Evolutionary conservation across 2,797 vertebrate genomes (phyloP).

Genomic region (Gymnoscopelus microlampas): DNA sequence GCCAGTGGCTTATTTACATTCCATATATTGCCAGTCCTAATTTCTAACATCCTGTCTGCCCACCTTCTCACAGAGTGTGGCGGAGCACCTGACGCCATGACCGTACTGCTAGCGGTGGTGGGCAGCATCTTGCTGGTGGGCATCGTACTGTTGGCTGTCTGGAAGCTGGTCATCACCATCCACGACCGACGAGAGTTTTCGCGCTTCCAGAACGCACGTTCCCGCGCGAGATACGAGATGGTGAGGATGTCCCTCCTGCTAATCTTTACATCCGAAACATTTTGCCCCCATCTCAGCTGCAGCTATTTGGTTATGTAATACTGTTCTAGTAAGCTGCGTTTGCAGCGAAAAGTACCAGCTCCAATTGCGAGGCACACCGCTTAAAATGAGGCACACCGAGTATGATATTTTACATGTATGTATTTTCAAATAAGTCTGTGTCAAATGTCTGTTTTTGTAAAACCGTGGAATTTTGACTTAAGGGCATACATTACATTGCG

Average conservation of each 20-base stretch:
- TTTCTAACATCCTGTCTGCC: background rate
- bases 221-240: conserved; percentile 95
- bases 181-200: conserved; percentile 94
- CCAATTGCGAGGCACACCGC: background rate
- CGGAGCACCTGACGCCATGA: conserved; percentile 81
- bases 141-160: conserved; percentile 86
- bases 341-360: too few relatives aligned
- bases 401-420: background rate
- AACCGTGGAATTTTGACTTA: background rate
- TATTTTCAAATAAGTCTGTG: background rate
- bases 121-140: conserved; percentile 82
- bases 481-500: conserved; percentile 9
- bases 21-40: background rate
- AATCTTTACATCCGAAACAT: too few relatives aligned
- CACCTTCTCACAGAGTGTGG: conserved; percentile 84
- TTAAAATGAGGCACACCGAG: background rate
- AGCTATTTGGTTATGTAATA: too few relatives aligned
- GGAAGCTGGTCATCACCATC: conserved; percentile 95
- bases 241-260: conserved; percentile 72
- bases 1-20: too few relatives aligned
- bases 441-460: background rate
- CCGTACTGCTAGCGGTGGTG: conserved; percentile 87
- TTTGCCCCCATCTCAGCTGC: too few relatives aligned
- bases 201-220: conserved; percentile 92
- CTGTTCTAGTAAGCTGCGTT: too few relatives aligned